Base-by-base conservation (phyloP, 2,888 invertebrate genomes). In the Masnerella sp. region DNA sequence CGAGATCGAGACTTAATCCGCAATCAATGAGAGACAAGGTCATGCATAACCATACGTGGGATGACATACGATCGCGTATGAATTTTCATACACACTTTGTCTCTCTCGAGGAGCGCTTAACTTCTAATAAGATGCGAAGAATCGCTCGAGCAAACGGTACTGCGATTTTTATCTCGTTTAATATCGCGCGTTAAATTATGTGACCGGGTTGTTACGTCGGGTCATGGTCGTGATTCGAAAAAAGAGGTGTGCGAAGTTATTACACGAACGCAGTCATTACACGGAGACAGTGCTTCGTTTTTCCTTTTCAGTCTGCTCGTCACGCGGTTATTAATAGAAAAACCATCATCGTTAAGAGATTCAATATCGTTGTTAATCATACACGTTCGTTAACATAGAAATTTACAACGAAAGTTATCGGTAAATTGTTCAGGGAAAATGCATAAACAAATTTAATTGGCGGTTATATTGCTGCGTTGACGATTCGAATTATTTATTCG, bases 171-270 rank as follows among this genome's bases (percentile, higher is more conserved):
- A 61, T 61, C 49, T 38, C 5, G 32, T 20, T 25, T 30, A 17
- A 28, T 38, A 54, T 32, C 20, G 4, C 40, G 17, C 9, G 30
- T 30, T 62, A 17, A 52, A 62, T 54, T 36, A 54, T 64, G 36
- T 54, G 52, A 54, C 52, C 62, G 42, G 40, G 47, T 62, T 61
- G 30, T 49, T 62, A 15, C 20, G 49, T 28, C 42, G 25, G 62
- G 42, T 51, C 42, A 51, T 9, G 62, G 42, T 62, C 51, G 51
- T 17, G 34, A 42, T 62, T 42, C 36, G 8, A 15, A 17, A 51
- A 43, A 32, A 14, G 15, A 17, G 18, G 40, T n/a, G 62, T 51
- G 62, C 8, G 42, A 42, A 49, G 11, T 30, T 20, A 0, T 59
- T 47, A 17, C 15, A 25, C 15, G 11, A 14, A 32, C 30, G 14